Conservation (phyloP, 2,888 invertebrate species). For the Epicampocera succincta region DNA sequence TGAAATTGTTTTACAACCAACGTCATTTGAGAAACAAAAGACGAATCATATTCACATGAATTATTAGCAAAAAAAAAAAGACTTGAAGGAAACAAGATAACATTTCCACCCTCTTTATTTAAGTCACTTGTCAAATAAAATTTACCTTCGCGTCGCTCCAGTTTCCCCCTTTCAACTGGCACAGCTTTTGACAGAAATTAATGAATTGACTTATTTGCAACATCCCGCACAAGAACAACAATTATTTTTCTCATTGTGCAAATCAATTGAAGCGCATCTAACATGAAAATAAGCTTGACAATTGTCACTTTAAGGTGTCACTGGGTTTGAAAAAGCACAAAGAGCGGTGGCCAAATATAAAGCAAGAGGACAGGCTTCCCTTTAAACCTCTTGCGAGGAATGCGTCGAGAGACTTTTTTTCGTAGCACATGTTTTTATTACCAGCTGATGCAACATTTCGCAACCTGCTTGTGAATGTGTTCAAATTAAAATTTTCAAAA, state of each 20-base stretch:
- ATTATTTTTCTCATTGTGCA: conserved; percentile 48
- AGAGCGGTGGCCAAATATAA: conserved; percentile 2
- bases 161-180: conserved; percentile 22
- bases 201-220: conserved; percentile 29
- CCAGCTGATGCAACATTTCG: conserved; percentile 49
- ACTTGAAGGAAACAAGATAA: neutral
- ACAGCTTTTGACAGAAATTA: conserved; percentile 39
- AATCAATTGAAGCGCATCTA: conserved; percentile 67
- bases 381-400: neutral
- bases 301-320: conserved; percentile 69
- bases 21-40: conserved; percentile 10
- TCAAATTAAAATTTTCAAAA: conserved; percentile 63
- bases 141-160: conserved; percentile 1
- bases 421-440: conserved; percentile 43
- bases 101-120: conserved; percentile 3
- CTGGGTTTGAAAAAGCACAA: conserved; percentile 17
- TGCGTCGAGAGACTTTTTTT: conserved; percentile 4
- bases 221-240: conserved; percentile 41
- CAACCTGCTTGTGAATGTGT: conserved; percentile 40
- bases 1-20: no score
- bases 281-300: conserved; percentile 67
- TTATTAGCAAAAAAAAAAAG: no score
- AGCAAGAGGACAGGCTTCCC: neutral
- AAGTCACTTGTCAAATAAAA: neutral
- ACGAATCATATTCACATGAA: conserved; percentile 29